Base-by-base conservation (phyloP, 2,888 invertebrate genomes). In the Pollenia angustigena region DNA sequence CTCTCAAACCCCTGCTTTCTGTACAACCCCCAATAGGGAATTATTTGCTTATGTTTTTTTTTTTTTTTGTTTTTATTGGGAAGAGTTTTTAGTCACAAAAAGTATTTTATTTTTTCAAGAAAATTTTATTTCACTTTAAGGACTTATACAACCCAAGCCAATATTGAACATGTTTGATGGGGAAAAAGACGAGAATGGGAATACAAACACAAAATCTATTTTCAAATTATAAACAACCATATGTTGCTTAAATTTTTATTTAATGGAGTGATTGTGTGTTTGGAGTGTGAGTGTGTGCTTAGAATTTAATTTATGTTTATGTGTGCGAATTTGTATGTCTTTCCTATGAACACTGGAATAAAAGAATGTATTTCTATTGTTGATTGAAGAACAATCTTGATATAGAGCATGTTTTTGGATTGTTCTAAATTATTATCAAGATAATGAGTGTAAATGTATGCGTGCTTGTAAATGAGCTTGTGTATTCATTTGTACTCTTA, bases 381-480 rank as follows among this genome's bases (percentile, higher is more conserved):
- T 80, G 66, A 52, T 79, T 66, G 64, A 78, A 56, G 56, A 58
- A 79, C 23, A 79, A 79, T 79, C 58, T 58, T 32, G 79, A 50
- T 84, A 60, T 23, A 62, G 69, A 76, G 62, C 74, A 79, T 64
- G 42, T 44, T 72, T 76, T 64, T 79, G 78, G 79, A 85, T 85
- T 79, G 82, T 79, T 79, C 76, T 82, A 82, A 82, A 85, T 85
- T 82, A 79, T 75, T 79, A 85, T 85, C 81, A 85, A 68, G 74
- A 82, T 76, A 82, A 82, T 75, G 60, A 32, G 64, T 48, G n/a
- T 9, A 68, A 42, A 40, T 32, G 14, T 16, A 11, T 12, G 14
- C 16, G 14, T 18, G 9, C 32, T 1, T 46, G 64, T 44, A 0
- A 23, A 23, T 46, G 8, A 44, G 8, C 8, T 50, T 72, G 56